Evolutionary conservation across 2,113 vertebrate species (phyloP).

Genomic region (Hippotragus niger): DNA sequence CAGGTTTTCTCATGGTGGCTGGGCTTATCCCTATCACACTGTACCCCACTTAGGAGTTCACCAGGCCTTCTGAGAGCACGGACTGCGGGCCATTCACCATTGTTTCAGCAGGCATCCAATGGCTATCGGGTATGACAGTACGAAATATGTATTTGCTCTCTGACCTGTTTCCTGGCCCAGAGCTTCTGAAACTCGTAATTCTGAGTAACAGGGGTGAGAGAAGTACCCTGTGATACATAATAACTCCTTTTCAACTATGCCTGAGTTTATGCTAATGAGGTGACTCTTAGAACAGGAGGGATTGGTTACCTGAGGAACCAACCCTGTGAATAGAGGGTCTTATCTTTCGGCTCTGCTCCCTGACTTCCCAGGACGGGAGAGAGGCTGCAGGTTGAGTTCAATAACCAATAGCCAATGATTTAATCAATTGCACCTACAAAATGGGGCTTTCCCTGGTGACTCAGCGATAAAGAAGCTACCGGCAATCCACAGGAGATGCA

Average conservation of each 20-base stretch:
- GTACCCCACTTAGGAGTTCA: too few relatives aligned
- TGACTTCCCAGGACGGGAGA: neutral
- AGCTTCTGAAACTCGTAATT: conserved; percentile 4
- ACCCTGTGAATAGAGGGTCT: neutral
- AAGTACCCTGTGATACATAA: neutral
- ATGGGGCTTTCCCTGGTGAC: neutral
- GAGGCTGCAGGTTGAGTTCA: neutral
- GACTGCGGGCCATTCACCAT: neutral
- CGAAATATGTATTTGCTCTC: neutral
- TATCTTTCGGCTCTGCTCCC: neutral
- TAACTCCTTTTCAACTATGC: neutral
- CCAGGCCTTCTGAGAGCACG: neutral
- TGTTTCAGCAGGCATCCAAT: neutral
- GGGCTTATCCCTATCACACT: neutral
- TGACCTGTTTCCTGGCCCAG: neutral
- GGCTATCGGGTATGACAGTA: neutral
- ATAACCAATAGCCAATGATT: neutral
- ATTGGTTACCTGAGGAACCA: neutral
- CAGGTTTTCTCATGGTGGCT: neutral
- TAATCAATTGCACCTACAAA: neutral
- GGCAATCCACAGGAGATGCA: neutral
- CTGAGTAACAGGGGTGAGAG: neutral
- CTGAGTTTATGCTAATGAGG: neutral
- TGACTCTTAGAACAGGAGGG: neutral
- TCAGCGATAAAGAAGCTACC: neutral